Percentiles rank a stretch among this genome's conserved stretches.
phyloP scores from a whole-genome alignment of 1,140 invertebrate genomes.

The Sipha flava region DNA sequence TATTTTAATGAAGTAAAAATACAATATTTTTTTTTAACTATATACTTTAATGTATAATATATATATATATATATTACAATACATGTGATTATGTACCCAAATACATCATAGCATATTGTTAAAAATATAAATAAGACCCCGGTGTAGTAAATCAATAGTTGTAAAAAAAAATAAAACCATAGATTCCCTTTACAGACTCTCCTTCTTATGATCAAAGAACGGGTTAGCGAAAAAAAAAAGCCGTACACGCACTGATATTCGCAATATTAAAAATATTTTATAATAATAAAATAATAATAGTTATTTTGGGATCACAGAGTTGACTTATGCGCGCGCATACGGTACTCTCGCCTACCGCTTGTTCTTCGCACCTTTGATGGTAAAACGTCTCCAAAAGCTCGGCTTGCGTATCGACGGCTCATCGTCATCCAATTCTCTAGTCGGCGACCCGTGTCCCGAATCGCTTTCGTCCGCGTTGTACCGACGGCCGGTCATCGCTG shows the following conservation, averaged over 20 bases:
- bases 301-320: background rate
- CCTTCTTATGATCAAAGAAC: too few relatives aligned
- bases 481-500: conserved; percentile 27
- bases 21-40: too few relatives aligned
- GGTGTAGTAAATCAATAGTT: too few relatives aligned
- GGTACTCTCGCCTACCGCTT: conserved; percentile 50
- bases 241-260: background rate
- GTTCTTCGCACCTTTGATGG: conserved; percentile 56
- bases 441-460: conserved; percentile 48
- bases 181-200: too few relatives aligned
- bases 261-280: background rate
- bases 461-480: conserved; percentile 46
- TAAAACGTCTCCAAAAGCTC: conserved; percentile 63
- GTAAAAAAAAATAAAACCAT: too few relatives aligned
- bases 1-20: too few relatives aligned
- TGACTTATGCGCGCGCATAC: conserved; percentile 35
- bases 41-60: too few relatives aligned
- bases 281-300: background rate
- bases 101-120: too few relatives aligned
- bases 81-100: too few relatives aligned
- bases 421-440: conserved; percentile 46
- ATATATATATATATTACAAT: too few relatives aligned
- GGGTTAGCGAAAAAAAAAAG: background rate
- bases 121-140: too few relatives aligned
- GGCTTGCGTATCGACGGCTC: conserved; percentile 52